Evolutionary conservation across 2,113 vertebrate species (phyloP), one percentile per base, ranked within the genome.

Genomic region (Gadus chalcogrammus): DNA sequence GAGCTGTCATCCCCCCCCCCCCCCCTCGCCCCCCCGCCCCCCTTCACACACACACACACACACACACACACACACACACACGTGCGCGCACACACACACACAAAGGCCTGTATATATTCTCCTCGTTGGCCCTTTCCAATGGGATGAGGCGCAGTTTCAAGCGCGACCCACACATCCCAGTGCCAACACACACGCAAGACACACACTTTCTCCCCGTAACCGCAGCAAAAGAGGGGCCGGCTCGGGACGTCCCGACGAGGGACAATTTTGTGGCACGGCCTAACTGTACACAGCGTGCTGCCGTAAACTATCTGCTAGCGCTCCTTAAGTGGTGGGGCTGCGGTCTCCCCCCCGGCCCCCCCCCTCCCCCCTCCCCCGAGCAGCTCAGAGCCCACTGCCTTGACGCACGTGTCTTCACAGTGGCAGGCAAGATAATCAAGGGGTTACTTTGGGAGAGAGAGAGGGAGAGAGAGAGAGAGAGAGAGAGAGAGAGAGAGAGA

Each of bases 281-380:
- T 67, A 69, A 69, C 68, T 72, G 67, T 68, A 78, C 65, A 53
- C 78, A 65, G 16, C 35, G 61, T 75, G 71, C 72, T 76, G 70
- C 73, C 38, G 79, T 82, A 74, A 75, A 65, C 73, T 77, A 69
- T 82, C 81, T 75, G 48, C 76, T 64, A 13, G 9, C 71, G 69
- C 16, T 52, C 73, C 64, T 80, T 66, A 76, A 76, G 83, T 81
- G 84, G 83, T 81, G 42, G 71, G 74, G 72, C 68, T 73, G 82
- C 0, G 82, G 86, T 87, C 86, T 85, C 68, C 77, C 79, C 74
- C 64, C 62, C 76, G 80, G 80, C 75, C 15, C 75, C 73, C 75
- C 0, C 38, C 77, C 71, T 65, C 59, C 24, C 27, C 75, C 0
- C 52, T 79, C 71, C 67, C 59, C 24, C 27, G 42, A 48, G 42